A percentile compares a stretch with the other conserved stretches of the same genome.
These are phyloP conservation scores for Sylvilagus floridanus DNA, from an alignment of 2,797 vertebrate genomes.

Conservation along the genomic window DNA sequence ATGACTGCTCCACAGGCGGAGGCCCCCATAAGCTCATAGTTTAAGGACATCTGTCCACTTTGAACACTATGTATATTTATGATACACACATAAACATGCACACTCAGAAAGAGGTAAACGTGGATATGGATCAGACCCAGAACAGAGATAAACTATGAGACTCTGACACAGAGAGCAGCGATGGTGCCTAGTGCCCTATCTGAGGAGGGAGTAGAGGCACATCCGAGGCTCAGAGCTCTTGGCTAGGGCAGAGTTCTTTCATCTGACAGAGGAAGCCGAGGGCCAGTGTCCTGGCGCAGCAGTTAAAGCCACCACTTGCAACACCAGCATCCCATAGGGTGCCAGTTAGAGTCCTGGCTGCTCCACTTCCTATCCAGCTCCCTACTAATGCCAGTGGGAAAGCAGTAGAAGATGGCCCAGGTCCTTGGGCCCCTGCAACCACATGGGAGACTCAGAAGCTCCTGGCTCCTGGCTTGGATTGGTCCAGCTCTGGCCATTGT, in stretches of 20 bases:
- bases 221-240: not conserved
- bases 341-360: no score
- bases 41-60: not conserved
- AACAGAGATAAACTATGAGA: not conserved
- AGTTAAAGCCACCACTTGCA: no score
- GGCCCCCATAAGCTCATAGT: not conserved
- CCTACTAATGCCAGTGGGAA: no score
- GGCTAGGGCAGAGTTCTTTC: not conserved
- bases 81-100: not conserved
- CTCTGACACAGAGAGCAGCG: constrained; percentile 17
- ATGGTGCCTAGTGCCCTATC: not conserved
- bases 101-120: not conserved
- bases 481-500: no score
- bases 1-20: no score
- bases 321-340: no score
- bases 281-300: no score
- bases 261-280: not conserved
- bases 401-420: no score
- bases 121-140: not conserved
- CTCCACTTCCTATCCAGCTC: no score
- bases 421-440: no score
- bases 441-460: no score
- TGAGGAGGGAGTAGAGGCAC: not conserved
- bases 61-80: not conserved
- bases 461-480: no score